Evolutionary conservation across 1,140 invertebrate species (phyloP), one percentile per base, ranked within the genome.

Genomic region (Chrysomallon squamiferum): DNA sequence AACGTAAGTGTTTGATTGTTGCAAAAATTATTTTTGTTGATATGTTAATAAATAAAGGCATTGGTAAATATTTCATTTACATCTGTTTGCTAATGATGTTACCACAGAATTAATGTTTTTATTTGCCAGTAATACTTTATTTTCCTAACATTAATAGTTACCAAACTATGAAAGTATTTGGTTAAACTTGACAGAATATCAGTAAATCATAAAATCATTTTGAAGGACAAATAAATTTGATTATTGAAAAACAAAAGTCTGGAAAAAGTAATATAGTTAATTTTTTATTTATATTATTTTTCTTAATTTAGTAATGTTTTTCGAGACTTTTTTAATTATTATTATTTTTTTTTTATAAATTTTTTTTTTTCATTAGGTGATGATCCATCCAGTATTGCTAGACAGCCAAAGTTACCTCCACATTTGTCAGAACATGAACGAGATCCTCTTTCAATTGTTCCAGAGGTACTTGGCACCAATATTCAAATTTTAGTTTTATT

Each of bases 331-430:
- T n/a, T n/a, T n/a, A n/a, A n/a, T n/a, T n/a, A n/a, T n/a, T n/a
- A n/a, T n/a, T n/a, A n/a, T n/a, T n/a, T n/a, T n/a, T n/a, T n/a
- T n/a, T n/a, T n/a, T n/a, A n/a, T n/a, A n/a, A n/a, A n/a, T n/a
- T n/a, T n/a, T n/a, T n/a, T n/a, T n/a, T n/a, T n/a, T n/a, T 43
- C 71, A 65, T 41, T n/a, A 82, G 77, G 82, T 66, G 75, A 66
- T 32, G 73, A 78, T 47, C 71, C 76, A n/a, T n/a, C 49, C 6
- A 64, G 71, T 7, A 25, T 54, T 59, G 33, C 52, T 13, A 66
- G 74, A 13, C 50, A 59, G 54, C 65, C 69, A 3, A 38, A 22
- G 11, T 66, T 84, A 66, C 82, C 83, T 27, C 9, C 62, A 32
- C 81, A 80, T 71, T 66, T 84, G 32, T 45, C 65, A 52, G 68